phyloP scores from a whole-genome alignment of 2,888 invertebrate species.

The Eupithecia inturbata region DNA sequence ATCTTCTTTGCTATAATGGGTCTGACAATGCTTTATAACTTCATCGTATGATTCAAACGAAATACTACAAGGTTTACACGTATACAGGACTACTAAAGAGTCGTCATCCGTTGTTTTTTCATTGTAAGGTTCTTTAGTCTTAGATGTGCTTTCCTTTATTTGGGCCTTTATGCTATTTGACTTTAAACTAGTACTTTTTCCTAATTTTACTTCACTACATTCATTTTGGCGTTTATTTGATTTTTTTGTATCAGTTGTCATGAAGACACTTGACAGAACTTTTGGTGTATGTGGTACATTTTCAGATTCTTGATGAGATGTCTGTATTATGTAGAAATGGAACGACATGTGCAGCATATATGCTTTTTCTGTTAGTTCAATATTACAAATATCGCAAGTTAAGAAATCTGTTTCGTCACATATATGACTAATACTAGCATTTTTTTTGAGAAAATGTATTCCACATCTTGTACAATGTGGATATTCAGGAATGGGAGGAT shows the following conservation, averaged over 20 bases:
- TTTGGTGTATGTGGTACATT: neutral
- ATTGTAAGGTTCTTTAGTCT: neutral
- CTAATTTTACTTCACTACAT: neutral
- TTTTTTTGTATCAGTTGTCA: slow-evolving; percentile 1
- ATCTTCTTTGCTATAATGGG: slow-evolving; percentile 53
- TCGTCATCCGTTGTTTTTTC: slow-evolving; percentile 7
- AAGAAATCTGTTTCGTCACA: slow-evolving; percentile 56
- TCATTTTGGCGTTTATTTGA: neutral
- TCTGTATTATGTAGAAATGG: slow-evolving; percentile 57
- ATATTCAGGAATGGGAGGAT: slow-evolving; percentile 65
- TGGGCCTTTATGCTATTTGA: neutral
- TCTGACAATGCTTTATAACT: slow-evolving; percentile 68
- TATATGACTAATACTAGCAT: slow-evolving; percentile 51
- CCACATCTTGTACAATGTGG: slow-evolving; percentile 62
- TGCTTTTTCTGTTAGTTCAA: slow-evolving; percentile 58
- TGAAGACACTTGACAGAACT: too few relatives aligned
- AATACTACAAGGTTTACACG: slow-evolving; percentile 60
- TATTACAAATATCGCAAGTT: slow-evolving; percentile 61
- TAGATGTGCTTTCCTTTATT: neutral
- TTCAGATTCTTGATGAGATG: neutral
- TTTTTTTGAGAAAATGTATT: slow-evolving; percentile 59
- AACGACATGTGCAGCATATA: slow-evolving; percentile 66
- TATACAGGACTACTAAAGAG: slow-evolving; percentile 46
- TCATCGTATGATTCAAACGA: slow-evolving; percentile 62
- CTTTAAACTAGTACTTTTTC: neutral